These are phyloP conservation scores for Drepana arcuata DNA, from an alignment of 1,140 invertebrate genomes.

Conservation along the genomic window DNA sequence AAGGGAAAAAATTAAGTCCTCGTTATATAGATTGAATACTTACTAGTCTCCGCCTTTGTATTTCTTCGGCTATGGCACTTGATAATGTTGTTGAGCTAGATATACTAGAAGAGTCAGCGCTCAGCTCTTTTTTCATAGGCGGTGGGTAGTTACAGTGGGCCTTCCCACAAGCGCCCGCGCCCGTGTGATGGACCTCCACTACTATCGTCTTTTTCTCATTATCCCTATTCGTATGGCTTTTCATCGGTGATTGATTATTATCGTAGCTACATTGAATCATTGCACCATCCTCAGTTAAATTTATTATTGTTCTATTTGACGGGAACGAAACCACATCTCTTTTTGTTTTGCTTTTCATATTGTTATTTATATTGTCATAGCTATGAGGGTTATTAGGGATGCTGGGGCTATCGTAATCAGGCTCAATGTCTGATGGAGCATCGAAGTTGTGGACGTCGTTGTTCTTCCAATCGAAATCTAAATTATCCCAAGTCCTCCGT, in stretches of 20 bases:
- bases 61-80: slow-evolving; percentile 74
- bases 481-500: slow-evolving; percentile 56
- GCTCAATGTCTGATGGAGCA: slow-evolving; percentile 60
- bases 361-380: slow-evolving; percentile 51
- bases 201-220: slow-evolving; percentile 74
- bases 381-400: slow-evolving; percentile 68
- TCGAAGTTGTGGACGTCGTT: slow-evolving; percentile 59
- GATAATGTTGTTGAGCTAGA: slow-evolving; percentile 55
- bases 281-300: slow-evolving; percentile 77
- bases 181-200: slow-evolving; percentile 74
- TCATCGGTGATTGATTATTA: slow-evolving; percentile 45
- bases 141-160: slow-evolving; percentile 37
- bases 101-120: slow-evolving; percentile 32
- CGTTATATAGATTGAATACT: slow-evolving; percentile 19
- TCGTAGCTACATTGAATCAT: slow-evolving; percentile 76
- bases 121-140: slow-evolving; percentile 31
- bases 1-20: too few relatives aligned
- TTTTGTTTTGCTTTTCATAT: slow-evolving; percentile 35
- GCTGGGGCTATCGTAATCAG: slow-evolving; percentile 66
- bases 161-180: slow-evolving; percentile 30
- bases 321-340: slow-evolving; percentile 52
- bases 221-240: slow-evolving; percentile 45
- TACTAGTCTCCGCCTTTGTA: slow-evolving; percentile 65
- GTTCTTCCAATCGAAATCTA: slow-evolving; percentile 62
- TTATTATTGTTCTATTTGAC: slow-evolving; percentile 77